Evolutionary conservation across 1,140 invertebrate genomes (phyloP), one percentile per base, ranked within the genome.

Genomic region (Whitmania pigra): DNA sequence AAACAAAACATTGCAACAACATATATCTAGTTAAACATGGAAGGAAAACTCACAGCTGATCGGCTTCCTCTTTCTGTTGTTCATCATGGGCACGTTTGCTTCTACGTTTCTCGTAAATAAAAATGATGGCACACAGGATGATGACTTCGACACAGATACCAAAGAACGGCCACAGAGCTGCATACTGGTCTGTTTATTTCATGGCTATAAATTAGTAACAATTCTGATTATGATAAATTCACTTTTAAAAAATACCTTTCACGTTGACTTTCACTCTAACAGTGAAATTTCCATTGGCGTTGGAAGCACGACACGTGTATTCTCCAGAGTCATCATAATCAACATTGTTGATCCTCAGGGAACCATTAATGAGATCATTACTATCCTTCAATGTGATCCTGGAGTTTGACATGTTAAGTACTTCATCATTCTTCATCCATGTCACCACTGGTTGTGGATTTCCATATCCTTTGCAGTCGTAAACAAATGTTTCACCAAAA

Each of bases 101-200:
- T 22, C 81, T 75, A 68, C 77, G 78, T 77, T 82, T 82, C 75
- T 84, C 83, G 83, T 95, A 97, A 74, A 97, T 88, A 77, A 97
- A 88, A 80, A 98, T 97, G 82, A 97, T 92, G 77, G 89, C 86
- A 84, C 92, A 95, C 60, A 98, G 87, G 76, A 97, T 86, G 74
- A 92, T 85, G 36, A 97, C 93, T 86, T 97, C 82, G 20, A 79
- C 78, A 15, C 81, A 79, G 73, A 84, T 83, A 68, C 82, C 83
- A 17, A 84, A 77, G 78, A 83, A 83, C 72, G 83, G 83, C 82
- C 82, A 84, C 29, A 84, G 73, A 27, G 83, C 82, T 55, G 82
- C 83, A 53, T 79, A 76, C 71, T 80, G 80, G 74, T 83, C 82
- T 83, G 75, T 69, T 20, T 25, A 68, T 11, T 22, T 11, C 13